Evolutionary conservation across 92 coral and sea anemone species (phyloP).

Genomic region (Palythoa grandis): DNA sequence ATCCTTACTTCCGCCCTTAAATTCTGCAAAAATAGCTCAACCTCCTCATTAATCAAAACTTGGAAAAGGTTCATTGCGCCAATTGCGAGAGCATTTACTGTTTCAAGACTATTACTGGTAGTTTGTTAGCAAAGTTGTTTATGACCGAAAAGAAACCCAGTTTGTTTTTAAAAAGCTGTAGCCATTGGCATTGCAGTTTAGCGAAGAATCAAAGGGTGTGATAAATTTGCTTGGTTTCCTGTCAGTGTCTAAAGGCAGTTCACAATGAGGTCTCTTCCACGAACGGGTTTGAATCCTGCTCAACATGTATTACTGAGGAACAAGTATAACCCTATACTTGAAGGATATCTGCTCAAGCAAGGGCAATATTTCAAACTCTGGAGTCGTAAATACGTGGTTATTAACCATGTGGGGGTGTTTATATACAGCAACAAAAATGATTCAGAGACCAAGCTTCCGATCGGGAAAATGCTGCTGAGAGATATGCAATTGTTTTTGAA

Average conservation of each 20-base stretch:
- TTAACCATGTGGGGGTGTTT: slow-evolving; percentile 42
- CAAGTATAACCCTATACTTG: slow-evolving; percentile 37
- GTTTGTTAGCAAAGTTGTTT: not conserved
- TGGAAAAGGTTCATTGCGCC: not conserved
- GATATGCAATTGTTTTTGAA: slow-evolving; percentile 32
- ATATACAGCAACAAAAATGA: slow-evolving; percentile 32
- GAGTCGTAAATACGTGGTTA: slow-evolving; percentile 48
- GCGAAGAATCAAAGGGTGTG: not conserved
- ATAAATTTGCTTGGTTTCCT: not conserved
- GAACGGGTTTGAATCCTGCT: not conserved
- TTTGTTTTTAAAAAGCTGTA: not conserved
- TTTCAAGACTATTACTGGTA: not conserved
- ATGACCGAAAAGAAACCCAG: not conserved
- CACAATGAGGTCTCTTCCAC: slow-evolving; percentile 39
- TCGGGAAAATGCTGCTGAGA: slow-evolving; percentile 35
- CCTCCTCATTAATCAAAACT: not conserved
- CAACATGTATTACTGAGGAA: slow-evolving; percentile 11
- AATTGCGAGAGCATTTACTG: not conserved
- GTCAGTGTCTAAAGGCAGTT: not conserved
- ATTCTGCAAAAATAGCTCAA: not conserved
- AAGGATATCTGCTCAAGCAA: slow-evolving; percentile 44
- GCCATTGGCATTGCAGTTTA: not conserved
- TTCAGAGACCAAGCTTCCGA: slow-evolving; percentile 38
- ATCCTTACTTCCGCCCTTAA: slow-evolving; percentile 1
- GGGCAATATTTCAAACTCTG: slow-evolving; percentile 47